These are phyloP conservation scores for Columba janthina DNA, from an alignment of 2,113 vertebrate species.

Conservation along the genomic window DNA sequence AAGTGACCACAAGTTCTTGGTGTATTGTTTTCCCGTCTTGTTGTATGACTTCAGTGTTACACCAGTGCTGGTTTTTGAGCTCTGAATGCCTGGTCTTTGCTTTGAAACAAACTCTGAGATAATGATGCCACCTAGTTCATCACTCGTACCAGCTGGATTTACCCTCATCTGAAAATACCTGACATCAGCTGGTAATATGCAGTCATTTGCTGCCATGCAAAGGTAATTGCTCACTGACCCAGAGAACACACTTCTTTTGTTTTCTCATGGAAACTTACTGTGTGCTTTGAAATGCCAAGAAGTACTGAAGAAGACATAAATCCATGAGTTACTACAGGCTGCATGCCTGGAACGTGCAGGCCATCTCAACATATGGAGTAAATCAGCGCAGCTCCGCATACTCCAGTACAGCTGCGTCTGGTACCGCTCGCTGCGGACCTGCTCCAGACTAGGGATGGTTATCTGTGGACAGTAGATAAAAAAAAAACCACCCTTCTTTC, in stretches of 20 bases:
- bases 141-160: background rate
- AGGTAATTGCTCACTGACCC: background rate
- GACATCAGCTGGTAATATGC: background rate
- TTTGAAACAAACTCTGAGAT: background rate
- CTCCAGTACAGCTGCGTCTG: background rate
- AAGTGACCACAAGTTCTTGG: background rate
- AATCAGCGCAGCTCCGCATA: background rate
- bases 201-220: background rate
- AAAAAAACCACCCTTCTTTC: background rate
- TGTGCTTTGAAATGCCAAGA: background rate
- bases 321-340: slow-evolving; percentile 5
- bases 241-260: background rate
- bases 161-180: background rate
- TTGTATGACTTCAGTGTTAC: background rate
- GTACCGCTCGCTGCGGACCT: background rate
- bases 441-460: background rate
- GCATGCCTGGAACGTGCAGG: background rate
- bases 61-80: background rate
- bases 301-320: slow-evolving; percentile 20
- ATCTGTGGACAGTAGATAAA: background rate
- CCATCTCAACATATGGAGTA: background rate
- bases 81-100: background rate
- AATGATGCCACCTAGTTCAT: background rate
- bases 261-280: background rate
- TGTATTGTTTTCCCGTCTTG: background rate